Evolutionary conservation across 2,888 invertebrate species (phyloP), one percentile per base, ranked within the genome.

Genomic region (Epinotia ramella): DNA sequence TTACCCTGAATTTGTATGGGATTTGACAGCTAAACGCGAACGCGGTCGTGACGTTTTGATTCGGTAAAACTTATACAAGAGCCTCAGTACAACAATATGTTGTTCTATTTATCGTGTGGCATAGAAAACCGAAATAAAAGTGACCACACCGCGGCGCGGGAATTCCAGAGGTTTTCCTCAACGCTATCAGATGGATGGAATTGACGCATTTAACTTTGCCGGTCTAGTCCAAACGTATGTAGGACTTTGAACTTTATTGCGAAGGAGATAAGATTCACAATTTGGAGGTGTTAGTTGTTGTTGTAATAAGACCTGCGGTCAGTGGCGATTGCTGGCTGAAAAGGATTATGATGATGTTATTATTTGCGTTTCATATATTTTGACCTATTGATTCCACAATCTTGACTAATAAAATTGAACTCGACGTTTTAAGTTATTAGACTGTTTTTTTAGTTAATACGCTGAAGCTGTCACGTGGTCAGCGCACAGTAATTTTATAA

Each of bases 131-230:
- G 24, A 28, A 66, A 53, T 53, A 28, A 66, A 66, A 66, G 40
- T 65, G 28, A 66, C 62, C 49, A 12, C 73, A 13, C n/a, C 67
- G n/a, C 13, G 67, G 73, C 67, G n/a, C 18, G 67, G 73, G 67
- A 62, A n/a, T 67, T 49, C 67, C 73, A 44, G 16, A 9, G 12
- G 9, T 73, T 73, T 73, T 73, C 73, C 68, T 73, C 5, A 57
- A 28, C 3, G 11, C 46, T 62, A 73, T 73, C 73, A 24, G 67
- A 68, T 73, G 53, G 24, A 3, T 73, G 67, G 11, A 24, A 66
- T 46, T 65, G 46, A 53, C 66, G 49, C 20, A 49, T 18, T 65
- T 28, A 6, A 13, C 16, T 53, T 53, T 1, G 49, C 11, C 64
- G 46, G 64, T 46, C 44, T 20, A 13, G 18, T 7, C 53, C n/a